Evolutionary conservation across 2,797 vertebrate genomes (phyloP), one percentile per base, ranked within the genome.

Genomic region (Vireo griseus): DNA sequence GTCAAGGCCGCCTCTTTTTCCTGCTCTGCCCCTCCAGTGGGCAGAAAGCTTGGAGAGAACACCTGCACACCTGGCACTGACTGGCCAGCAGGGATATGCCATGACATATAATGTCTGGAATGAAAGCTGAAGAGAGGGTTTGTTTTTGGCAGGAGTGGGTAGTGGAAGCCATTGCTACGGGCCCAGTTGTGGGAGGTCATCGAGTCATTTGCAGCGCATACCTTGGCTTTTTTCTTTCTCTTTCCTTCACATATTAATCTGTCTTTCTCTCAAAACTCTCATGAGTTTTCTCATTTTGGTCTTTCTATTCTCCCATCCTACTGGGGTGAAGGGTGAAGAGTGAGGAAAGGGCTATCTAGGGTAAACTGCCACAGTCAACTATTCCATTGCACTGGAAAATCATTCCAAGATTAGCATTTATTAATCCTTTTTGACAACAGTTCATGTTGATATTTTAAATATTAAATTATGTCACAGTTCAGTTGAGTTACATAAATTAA

Each of bases 401-500:
- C 29, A 72, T 58, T 76, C 52, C 68, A 83, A 86, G 65, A 88
- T 65, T 5, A 83, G 31, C 54, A 54, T 94, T 93, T 92, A 94
- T 90, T 95, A 81, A 78, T 88, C 5, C 44, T 86, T 90, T 86
- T 7, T 39, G 68, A 83, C 58, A 94, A 62, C 35, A 77, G 45
- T 62, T 92, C 54, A 37, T 37, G 14, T 68, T 17, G 11, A 18
- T 90, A 67, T 47, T 87, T 94, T 85, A 83, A 86, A 92, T 78
- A 87, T 40, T 73, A 66, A 44, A 74, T 50, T 65, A 73, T 48
- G 54, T 83, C 93, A 95, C 16, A 71, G 37, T 90, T 86, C 44
- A 62, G 16, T 55, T 74, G 29, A 78, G 33, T 91, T 86, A 92
- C 74, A 90, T 71, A 95, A 80, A 93, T 86, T 66, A 92, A 94